Conservation (phyloP, 2,888 invertebrate species). For the Entomobrya multifasciata region DNA sequence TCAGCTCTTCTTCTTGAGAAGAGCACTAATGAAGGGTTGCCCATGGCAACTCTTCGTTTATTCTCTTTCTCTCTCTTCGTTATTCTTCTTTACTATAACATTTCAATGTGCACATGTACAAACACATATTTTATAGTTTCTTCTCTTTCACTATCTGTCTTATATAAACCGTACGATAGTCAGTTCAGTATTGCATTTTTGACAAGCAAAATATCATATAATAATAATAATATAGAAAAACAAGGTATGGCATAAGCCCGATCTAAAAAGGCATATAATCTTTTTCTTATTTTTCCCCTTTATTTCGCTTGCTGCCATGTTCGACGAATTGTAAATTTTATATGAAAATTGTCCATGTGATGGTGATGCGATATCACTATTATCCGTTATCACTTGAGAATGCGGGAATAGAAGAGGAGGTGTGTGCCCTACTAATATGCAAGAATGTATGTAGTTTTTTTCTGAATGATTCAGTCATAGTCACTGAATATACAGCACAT, state of each 20-base stretch:
- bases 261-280: conserved; percentile 5
- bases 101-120: neutral
- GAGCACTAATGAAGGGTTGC: conserved; percentile 78
- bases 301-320: conserved; percentile 25
- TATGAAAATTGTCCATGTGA: conserved; percentile 48
- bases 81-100: conserved; percentile 58
- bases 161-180: too few species aligned
- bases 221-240: conserved; percentile 42
- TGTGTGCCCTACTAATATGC: neutral
- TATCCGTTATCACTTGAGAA: conserved; percentile 32
- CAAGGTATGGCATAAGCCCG: neutral
- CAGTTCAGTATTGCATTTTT: conserved; percentile 46
- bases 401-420: neutral
- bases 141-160: too few species aligned
- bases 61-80: conserved; percentile 64
- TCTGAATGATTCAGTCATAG: conserved; percentile 21
- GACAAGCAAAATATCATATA: conserved; percentile 57
- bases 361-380: conserved; percentile 37
- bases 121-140: conserved; percentile 33
- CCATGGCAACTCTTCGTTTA: conserved; percentile 78
- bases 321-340: conserved; percentile 61
- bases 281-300: neutral
- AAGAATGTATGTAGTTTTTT: conserved; percentile 10
- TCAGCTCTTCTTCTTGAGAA: conserved; percentile 73
- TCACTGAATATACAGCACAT: neutral